phyloP scores from a whole-genome alignment of 1,140 invertebrate genomes.

The Harpegnathos saltator region DNA sequence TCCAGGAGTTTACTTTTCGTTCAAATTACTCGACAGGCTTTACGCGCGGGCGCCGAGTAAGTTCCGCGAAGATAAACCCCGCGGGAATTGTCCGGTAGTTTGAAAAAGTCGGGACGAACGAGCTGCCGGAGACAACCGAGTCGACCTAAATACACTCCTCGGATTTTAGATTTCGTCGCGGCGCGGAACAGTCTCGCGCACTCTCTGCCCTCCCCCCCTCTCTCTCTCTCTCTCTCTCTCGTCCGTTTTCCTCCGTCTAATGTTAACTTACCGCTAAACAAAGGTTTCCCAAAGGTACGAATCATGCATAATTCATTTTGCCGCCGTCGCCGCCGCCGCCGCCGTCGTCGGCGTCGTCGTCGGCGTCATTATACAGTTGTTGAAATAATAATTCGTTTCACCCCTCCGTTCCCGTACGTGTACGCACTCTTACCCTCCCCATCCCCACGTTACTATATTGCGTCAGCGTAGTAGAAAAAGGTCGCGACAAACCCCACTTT shows the following conservation, averaged over 20 bases:
- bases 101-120: slow-evolving; percentile 56
- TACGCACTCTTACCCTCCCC: too few species aligned
- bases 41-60: background rate
- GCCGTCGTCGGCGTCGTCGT: background rate
- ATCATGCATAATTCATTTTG: slow-evolving; percentile 41
- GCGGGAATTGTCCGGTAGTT: slow-evolving; percentile 62
- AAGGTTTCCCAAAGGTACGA: slow-evolving; percentile 22
- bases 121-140: slow-evolving; percentile 30
- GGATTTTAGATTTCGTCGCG: slow-evolving; percentile 39
- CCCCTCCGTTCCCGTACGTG: background rate
- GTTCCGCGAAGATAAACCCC: slow-evolving; percentile 65
- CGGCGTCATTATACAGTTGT: background rate
- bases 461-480: background rate
- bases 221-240: too few species aligned
- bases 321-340: too few species aligned
- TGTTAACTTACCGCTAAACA: slow-evolving; percentile 54
- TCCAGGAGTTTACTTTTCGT: slow-evolving; percentile 61
- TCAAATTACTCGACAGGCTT: slow-evolving; percentile 60
- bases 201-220: too few species aligned
- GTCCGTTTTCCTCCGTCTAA: slow-evolving; percentile 1
- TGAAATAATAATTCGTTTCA: slow-evolving; percentile 16
- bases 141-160: slow-evolving; percentile 43
- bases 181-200: background rate
- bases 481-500: background rate
- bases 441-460: too few species aligned